Evolutionary conservation across 2,113 vertebrate genomes (phyloP).

Genomic region (Prinia subflava): DNA sequence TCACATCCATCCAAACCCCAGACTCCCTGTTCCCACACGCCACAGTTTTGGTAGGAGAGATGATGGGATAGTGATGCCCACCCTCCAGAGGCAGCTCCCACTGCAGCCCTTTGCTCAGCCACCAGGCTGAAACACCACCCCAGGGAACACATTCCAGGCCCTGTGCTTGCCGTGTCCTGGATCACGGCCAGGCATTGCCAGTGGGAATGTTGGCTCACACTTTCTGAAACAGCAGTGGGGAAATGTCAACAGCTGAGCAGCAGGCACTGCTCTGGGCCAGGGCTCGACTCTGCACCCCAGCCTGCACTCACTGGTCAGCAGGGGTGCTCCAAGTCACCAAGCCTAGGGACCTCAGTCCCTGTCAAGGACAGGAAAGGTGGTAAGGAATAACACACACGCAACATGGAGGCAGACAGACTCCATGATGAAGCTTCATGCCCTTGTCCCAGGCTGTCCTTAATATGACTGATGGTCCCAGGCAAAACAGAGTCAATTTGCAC

Average conservation of each 20-base stretch:
- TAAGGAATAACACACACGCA: neutral
- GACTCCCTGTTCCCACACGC: neutral
- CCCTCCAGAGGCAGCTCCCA: neutral
- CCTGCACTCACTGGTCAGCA: neutral
- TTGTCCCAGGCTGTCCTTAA: neutral
- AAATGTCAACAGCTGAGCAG: neutral
- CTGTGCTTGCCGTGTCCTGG: neutral
- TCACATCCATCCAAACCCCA: neutral
- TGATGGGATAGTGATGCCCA: neutral
- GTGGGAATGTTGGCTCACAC: neutral
- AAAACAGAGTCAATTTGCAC: neutral
- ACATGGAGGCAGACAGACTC: neutral
- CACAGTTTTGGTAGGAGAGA: neutral
- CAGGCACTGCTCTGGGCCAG: neutral
- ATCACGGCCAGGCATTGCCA: neutral
- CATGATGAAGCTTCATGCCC: neutral
- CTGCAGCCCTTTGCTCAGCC: neutral
- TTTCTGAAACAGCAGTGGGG: accelerated
- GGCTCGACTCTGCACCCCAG: neutral
- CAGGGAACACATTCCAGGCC: neutral
- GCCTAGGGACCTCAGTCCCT: neutral
- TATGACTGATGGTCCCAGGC: neutral
- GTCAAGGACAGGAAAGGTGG: neutral
- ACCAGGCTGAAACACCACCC: neutral
- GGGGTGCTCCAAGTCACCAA: neutral